phyloP scores from a whole-genome alignment of 1,140 invertebrate species.

The Oedothorax gibbosus region DNA sequence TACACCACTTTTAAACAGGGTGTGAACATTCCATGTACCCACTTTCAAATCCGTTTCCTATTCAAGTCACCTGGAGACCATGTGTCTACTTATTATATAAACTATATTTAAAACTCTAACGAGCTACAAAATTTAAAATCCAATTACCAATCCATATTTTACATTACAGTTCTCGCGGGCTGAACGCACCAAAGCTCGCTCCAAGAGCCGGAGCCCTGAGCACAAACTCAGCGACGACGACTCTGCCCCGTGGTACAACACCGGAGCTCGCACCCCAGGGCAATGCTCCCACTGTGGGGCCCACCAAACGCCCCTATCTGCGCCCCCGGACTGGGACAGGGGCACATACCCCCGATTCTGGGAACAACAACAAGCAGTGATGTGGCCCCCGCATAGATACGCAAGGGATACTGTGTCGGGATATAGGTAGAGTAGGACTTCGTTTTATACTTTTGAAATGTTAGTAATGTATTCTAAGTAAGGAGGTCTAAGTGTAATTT shows the following conservation, averaged over 20 bases:
- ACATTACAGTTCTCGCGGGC: slow-evolving; percentile 20
- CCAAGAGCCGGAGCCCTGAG: slow-evolving; percentile 50
- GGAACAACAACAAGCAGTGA: slow-evolving; percentile 36
- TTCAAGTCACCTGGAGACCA: too few species aligned
- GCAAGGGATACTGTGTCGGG: slow-evolving; percentile 15
- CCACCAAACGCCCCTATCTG: slow-evolving; percentile 13
- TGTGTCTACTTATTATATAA: too few species aligned
- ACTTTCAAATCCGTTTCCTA: too few species aligned
- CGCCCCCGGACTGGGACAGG: slow-evolving; percentile 42
- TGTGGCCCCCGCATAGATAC: slow-evolving; percentile 23
- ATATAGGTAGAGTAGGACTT: not conserved
- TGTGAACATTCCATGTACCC: too few species aligned
- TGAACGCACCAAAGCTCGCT: slow-evolving; percentile 34
- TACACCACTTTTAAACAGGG: too few species aligned
- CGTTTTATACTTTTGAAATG: too few species aligned
- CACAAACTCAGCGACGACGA: slow-evolving; percentile 54
- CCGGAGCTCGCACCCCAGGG: not conserved
- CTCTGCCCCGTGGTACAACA: slow-evolving; percentile 2
- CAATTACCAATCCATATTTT: not conserved
- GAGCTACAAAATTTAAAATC: too few species aligned
- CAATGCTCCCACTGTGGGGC: slow-evolving; percentile 45
- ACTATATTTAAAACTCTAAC: too few species aligned
- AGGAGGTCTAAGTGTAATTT: too few species aligned
- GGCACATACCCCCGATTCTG: slow-evolving; percentile 33
- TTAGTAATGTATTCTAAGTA: too few species aligned